phyloP scores from a whole-genome alignment of 2,797 vertebrate genomes.

The Orientallactaga sibirica region DNA sequence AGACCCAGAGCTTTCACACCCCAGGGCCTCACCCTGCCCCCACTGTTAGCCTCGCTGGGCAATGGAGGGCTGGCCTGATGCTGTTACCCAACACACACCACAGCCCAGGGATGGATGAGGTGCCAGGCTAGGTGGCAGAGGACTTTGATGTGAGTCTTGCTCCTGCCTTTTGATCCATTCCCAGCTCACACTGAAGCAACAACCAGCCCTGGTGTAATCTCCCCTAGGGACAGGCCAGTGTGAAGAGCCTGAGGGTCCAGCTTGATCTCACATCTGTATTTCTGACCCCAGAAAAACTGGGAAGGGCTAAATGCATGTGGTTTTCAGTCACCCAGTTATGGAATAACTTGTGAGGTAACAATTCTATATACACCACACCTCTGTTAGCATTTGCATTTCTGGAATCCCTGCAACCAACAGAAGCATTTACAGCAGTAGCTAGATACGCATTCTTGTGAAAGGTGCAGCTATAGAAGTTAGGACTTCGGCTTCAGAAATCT shows the following conservation, averaged over 20 bases:
- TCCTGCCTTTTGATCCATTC: rapidly evolving
- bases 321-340: neutral
- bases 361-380: rapidly evolving
- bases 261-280: neutral
- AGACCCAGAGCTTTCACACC: neutral
- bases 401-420: neutral
- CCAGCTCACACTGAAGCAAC: neutral
- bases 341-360: neutral
- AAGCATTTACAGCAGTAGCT: rapidly evolving
- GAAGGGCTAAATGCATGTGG: rapidly evolving
- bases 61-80: too few species aligned
- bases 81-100: neutral
- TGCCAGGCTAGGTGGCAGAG: neutral
- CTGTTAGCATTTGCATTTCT: neutral
- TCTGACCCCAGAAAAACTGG: neutral
- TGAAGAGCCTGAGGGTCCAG: neutral
- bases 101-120: neutral
- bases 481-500: neutral
- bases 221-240: rapidly evolving
- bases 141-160: rapidly evolving
- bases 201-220: rapidly evolving
- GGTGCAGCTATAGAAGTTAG: rapidly evolving
- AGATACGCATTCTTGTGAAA: neutral
- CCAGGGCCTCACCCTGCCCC: neutral
- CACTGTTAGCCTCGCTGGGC: rapidly evolving